Percentiles rank a stretch among this genome's conserved stretches.
Evolutionary conservation across 1,140 invertebrate species (phyloP).

Genomic region (Drosophila murphyi): DNA sequence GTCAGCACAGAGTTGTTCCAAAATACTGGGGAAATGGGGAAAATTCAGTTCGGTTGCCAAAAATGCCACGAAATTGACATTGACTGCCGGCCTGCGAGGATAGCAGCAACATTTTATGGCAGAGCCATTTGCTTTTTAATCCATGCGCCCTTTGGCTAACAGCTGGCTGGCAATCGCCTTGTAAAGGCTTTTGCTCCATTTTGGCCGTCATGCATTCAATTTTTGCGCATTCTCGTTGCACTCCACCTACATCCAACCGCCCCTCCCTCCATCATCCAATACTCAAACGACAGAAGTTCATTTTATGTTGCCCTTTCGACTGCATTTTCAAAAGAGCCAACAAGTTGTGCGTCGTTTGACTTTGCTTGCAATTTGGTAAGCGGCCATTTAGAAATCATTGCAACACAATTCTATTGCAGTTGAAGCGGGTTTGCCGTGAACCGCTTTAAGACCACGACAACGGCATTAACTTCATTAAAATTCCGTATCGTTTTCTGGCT

Average conservation of each 20-base stretch:
- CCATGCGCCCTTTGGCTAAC: constrained; percentile 48
- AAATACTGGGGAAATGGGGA: background rate
- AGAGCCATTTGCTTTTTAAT: constrained; percentile 46
- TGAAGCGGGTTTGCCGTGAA: constrained; percentile 7
- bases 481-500: constrained; percentile 10
- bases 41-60: constrained; percentile 7
- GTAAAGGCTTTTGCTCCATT: constrained; percentile 23
- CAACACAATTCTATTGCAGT: constrained; percentile 48
- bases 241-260: background rate
- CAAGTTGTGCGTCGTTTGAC: constrained; percentile 62
- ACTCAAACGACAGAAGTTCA: constrained; percentile 3
- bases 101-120: background rate
- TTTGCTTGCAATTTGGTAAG: constrained; percentile 39
- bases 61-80: constrained; percentile 46
- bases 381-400: constrained; percentile 67
- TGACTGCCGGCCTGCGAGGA: constrained; percentile 13
- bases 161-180: constrained; percentile 33
- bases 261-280: background rate
- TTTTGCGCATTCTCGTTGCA: constrained; percentile 23
- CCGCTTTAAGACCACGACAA: constrained; percentile 15
- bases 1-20: background rate
- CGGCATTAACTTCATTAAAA: constrained; percentile 23
- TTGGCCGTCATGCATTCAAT: constrained; percentile 39
- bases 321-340: constrained; percentile 58
- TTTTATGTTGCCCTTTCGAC: constrained; percentile 16